These are phyloP conservation scores for Metaphire vulgaris DNA, from an alignment of 1,140 invertebrate species.

Conservation along the genomic window DNA sequence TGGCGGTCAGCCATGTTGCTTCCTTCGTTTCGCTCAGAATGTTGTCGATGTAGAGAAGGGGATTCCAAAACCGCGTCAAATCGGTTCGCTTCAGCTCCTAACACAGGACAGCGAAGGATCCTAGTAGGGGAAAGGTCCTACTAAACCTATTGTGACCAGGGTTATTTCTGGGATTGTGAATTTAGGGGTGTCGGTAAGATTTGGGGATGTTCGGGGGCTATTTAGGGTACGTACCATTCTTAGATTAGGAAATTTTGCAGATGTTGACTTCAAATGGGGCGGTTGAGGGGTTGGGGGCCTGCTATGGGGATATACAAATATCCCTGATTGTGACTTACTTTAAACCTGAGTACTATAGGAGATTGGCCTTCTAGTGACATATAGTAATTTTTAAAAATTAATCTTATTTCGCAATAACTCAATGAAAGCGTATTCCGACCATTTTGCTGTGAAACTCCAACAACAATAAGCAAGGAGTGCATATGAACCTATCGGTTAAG, in stretches of 20 bases:
- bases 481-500: too few relatives aligned
- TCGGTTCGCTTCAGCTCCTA: constrained; percentile 34
- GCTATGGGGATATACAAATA: not conserved
- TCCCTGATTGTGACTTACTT: too few relatives aligned
- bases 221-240: not conserved
- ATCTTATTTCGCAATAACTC: too few relatives aligned
- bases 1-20: constrained; percentile 36
- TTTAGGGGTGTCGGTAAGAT: too few relatives aligned
- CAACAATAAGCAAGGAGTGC: too few relatives aligned
- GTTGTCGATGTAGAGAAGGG: constrained; percentile 41
- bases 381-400: too few relatives aligned
- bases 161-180: too few relatives aligned
- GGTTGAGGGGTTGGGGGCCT: too few relatives aligned
- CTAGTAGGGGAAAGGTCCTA: not conserved
- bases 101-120: not conserved
- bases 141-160: not conserved
- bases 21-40: constrained; percentile 38
- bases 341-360: too few relatives aligned
- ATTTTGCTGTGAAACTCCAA: too few relatives aligned
- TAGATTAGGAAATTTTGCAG: not conserved
- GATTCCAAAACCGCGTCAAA: constrained; percentile 40
- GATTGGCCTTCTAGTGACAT: too few relatives aligned
- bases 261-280: not conserved
- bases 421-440: too few relatives aligned
- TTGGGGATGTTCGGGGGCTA: not conserved